These are phyloP conservation scores for Nymphalis polychloros DNA, from an alignment of 2,888 invertebrate genomes.

Conservation along the genomic window DNA sequence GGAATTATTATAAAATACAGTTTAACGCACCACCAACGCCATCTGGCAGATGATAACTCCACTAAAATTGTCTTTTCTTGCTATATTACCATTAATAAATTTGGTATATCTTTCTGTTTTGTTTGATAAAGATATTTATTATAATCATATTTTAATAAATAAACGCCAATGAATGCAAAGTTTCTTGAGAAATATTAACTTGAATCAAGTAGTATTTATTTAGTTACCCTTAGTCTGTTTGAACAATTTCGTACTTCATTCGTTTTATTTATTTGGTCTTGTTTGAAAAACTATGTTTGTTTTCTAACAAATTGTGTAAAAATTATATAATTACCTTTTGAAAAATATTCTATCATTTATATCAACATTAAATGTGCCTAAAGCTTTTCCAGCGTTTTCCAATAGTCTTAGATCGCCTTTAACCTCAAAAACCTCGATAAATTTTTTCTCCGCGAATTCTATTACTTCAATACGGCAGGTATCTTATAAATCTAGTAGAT, in stretches of 20 bases:
- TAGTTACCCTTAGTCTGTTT: too few species aligned
- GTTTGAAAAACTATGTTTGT: too few species aligned
- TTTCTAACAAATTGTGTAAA: too few species aligned
- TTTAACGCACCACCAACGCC: constrained; percentile 57
- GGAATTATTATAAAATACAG: constrained; percentile 71
- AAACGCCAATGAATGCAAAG: too few species aligned
- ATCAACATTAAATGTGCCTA: too few species aligned
- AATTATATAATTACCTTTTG: too few species aligned
- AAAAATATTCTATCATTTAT: too few species aligned
- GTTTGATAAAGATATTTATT: not conserved
- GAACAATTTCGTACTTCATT: too few species aligned
- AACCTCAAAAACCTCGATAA: not conserved
- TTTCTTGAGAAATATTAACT: too few species aligned
- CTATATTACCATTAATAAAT: constrained; percentile 22
- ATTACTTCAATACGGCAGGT: constrained; percentile 24
- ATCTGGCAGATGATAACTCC: constrained; percentile 66
- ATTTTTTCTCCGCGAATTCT: not conserved
- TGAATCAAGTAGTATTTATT: too few species aligned
- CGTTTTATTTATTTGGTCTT: too few species aligned
- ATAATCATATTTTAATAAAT: too few species aligned
- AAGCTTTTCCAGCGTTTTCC: not conserved
- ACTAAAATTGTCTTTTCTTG: constrained; percentile 19
- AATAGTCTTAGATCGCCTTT: constrained; percentile 1
- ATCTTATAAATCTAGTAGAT: constrained; percentile 37
- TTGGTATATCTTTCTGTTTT: not conserved